Evolutionary conservation across 2,113 vertebrate genomes (phyloP), one percentile per base, ranked within the genome.

Genomic region (Callithrix jacchus): DNA sequence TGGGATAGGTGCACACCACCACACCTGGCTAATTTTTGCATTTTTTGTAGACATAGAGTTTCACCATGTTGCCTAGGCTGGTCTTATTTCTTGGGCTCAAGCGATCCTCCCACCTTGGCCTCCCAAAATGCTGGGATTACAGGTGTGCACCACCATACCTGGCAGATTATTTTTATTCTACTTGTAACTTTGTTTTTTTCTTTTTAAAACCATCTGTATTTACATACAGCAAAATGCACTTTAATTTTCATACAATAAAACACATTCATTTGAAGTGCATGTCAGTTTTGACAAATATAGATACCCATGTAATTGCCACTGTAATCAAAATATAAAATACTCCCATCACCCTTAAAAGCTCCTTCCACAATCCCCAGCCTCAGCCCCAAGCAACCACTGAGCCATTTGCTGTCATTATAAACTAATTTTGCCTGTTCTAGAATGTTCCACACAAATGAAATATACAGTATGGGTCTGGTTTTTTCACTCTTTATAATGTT

Each of bases 381-480:
- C 23, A 40, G 76, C 40, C 7, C 52, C 71, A 84, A 25, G 32
- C n/a, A 76, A 52, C 8, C 71, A 47, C 1, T 70, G 45, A 81
- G 58, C 47, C 56, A 45, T 68, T 93, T 84, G 91, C 54, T 88
- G 25, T 95, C 83, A 70, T 17, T 68, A 52, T 66, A 87, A 6
- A 88, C 71, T 83, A 49, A 56, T 68, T 89, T 86, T 45, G 20
- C 47, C 47, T 96, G 73, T 81, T 89, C 92, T 86, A 85, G 70
- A 91, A 89, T 85, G n/a, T 88, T 93, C 77, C 32, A 35, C 52
- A 58, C 52, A 91, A 73, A 88, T 79, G 54, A 95, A 93, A 88
- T 71, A 80, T 70, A 84, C 8, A 45, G 7, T 83, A 49, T n/a
- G 14, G 18, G 20, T 85, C 64, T 80, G 16, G 8, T 18, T 93